Base-by-base conservation (phyloP, 2,888 invertebrate genomes). In the Oligia strigilis region DNA sequence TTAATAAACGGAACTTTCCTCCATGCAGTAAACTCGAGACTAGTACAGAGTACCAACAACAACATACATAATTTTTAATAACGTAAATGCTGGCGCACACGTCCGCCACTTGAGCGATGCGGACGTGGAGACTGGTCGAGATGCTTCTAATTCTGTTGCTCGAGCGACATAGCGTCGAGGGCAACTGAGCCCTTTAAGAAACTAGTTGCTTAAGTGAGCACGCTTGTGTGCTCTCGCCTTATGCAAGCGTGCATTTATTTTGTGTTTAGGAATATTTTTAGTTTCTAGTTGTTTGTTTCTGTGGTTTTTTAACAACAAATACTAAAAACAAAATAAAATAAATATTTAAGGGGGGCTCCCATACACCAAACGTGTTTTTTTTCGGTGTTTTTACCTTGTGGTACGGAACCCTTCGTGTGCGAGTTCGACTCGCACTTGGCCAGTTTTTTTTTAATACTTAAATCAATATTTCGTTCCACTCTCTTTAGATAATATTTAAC, bases 71-170 rank as follows among this genome's bases (percentile, higher is more conserved):
- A 87, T 84, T 85, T 29, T 81, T 87, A 85, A 85, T 84, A 85
- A 73, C 67, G 55, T 81, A 74, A 81, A 84, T 40, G 84, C 76
- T 64, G 36, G 67, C 64, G 67, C 73, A 79, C 76, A 80, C 78
- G 29, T 40, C 43, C 58, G 58, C n/a, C 75, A 75, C 85, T 85
- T 77, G 81, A 85, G 85, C 81, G 29, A 85, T 84, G 85, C 49
- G 49, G 78, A 73, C 72, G 80, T 72, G 71, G 43, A 66, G 86
- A 70, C 55, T 40, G 74, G 72, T 19, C 78, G 72, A 70, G 75
- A 79, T 76, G 76, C 87, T 62, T 80, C 87, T 85, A 85, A 87
- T 85, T 87, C 72, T 72, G 73, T 71, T 71, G 71, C 78, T 74
- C 43, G 64, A 75, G 58, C 71, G 43, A 84, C 74, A 29, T 84